A percentile compares a stretch with the other conserved stretches of the same genome.
These are phyloP conservation scores for Lophochroa leadbeateri DNA, from an alignment of 2,113 vertebrate species.

Conservation along the genomic window DNA sequence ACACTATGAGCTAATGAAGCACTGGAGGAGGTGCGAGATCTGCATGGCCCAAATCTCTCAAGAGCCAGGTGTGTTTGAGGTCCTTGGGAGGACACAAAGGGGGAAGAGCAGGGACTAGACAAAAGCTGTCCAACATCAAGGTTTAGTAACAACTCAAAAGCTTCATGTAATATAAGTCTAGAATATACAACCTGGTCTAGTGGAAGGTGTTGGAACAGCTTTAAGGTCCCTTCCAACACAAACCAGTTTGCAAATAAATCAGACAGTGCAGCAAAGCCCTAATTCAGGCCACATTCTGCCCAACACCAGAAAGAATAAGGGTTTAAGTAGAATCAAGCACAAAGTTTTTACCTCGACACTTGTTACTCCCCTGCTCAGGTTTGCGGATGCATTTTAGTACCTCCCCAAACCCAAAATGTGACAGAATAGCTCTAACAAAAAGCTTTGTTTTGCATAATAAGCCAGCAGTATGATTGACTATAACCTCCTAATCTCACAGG, in stretches of 20 bases:
- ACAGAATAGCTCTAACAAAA: background rate
- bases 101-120: too few species aligned
- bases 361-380: background rate
- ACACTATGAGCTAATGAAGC: rapidly evolving
- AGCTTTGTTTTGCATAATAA: rapidly evolving
- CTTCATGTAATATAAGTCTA: rapidly evolving
- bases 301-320: rapidly evolving
- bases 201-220: background rate
- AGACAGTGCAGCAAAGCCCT: background rate
- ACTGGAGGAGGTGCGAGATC: rapidly evolving
- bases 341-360: too few species aligned
- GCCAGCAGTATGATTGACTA: background rate
- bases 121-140: background rate
- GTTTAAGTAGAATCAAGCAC: background rate
- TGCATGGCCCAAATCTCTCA: rapidly evolving
- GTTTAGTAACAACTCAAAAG: background rate
- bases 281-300: rapidly evolving
- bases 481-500: background rate
- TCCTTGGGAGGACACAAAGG: background rate
- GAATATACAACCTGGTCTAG: background rate
- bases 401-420: background rate
- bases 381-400: rapidly evolving
- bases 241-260: background rate
- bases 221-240: background rate
- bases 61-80: background rate